Evolutionary conservation across 2,888 invertebrate species (phyloP), one percentile per base, ranked within the genome.

Genomic region (Drosophila lacicola): DNA sequence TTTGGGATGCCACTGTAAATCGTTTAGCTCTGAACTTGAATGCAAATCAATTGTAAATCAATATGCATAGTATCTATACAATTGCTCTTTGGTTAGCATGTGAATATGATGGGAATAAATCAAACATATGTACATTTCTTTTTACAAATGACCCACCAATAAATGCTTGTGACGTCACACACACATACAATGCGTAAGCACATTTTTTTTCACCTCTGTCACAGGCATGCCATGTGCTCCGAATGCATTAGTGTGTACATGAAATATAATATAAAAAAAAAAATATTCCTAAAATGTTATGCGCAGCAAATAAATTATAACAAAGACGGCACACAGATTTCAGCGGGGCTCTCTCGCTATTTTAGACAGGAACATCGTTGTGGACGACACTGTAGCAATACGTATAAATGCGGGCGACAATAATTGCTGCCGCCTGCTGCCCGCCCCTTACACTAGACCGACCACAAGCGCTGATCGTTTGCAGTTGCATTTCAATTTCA

Each of bases 401-500:
- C 14, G 17, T 45, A 47, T 36, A 58, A 37, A 74, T 79, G 80
- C 80, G 74, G 74, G 80, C 74, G 57, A 78, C 70, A 74, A 58
- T 61, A 56, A 61, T 57, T 55, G 56, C 41, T 51, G 50, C 11
- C 62, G 17, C 34, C 56, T 46, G 21, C 33, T 57, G 45, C 19
- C 45, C 41, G 8, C 46, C 21, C 13, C 9, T 8, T 45, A 19
- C n/a, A 9, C 46, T 11, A 29, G 11, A n/a, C 21, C 37, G 14
- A 36, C 8, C 13, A n/a, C 25, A 39, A 25, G 19, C 36, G 39
- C 60, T 46, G 54, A 67, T 69, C 70, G 64, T 50, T 77, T 61
- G 54, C 67, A 63, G 80, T 67, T 71, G 78, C 77, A 76, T 80
- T 77, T 77, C 17, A 61, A 80, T 70, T 75, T 70, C 80, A 76